Percentiles rank a stretch among this genome's conserved stretches.
These are phyloP conservation scores for Sebastes hopkinsi DNA, from an alignment of 2,797 vertebrate species.

Conservation along the genomic window DNA sequence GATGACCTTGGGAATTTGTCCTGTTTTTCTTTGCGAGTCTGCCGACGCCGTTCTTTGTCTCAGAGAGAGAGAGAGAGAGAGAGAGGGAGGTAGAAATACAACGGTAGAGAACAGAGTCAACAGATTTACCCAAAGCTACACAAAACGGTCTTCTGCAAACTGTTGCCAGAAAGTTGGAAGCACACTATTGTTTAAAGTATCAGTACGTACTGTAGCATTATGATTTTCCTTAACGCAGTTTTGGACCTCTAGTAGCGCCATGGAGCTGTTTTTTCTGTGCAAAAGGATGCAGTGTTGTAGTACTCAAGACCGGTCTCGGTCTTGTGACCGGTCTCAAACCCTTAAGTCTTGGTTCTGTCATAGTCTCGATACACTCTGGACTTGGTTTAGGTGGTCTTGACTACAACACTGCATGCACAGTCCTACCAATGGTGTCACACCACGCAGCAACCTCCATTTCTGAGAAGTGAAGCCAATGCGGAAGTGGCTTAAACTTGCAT, in stretches of 20 bases:
- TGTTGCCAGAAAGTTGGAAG: neutral
- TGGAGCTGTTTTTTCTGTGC: neutral
- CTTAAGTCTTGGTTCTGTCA: too few relatives aligned
- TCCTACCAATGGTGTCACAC: too few relatives aligned
- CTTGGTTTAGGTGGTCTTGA: too few relatives aligned
- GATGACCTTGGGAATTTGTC: slow-evolving; percentile 82
- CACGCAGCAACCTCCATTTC: too few relatives aligned
- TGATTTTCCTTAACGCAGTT: neutral
- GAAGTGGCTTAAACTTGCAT: neutral
- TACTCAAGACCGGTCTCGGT: too few relatives aligned
- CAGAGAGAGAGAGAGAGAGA: slow-evolving; percentile 6
- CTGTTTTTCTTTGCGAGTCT: slow-evolving; percentile 65
- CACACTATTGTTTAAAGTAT: neutral
- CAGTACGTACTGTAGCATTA: neutral
- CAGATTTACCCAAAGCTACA: neutral
- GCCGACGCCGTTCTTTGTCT: slow-evolving; percentile 56
- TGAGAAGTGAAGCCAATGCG: neutral
- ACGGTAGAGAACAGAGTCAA: neutral
- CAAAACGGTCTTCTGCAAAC: neutral
- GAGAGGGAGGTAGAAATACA: neutral
- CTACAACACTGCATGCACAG: too few relatives aligned
- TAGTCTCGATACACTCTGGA: too few relatives aligned
- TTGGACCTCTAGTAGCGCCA: too few relatives aligned
- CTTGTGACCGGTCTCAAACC: too few relatives aligned
- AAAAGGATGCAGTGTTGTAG: neutral